These are phyloP conservation scores for Sympetrum striolatum DNA, from an alignment of 2,888 invertebrate genomes.

Conservation along the genomic window DNA sequence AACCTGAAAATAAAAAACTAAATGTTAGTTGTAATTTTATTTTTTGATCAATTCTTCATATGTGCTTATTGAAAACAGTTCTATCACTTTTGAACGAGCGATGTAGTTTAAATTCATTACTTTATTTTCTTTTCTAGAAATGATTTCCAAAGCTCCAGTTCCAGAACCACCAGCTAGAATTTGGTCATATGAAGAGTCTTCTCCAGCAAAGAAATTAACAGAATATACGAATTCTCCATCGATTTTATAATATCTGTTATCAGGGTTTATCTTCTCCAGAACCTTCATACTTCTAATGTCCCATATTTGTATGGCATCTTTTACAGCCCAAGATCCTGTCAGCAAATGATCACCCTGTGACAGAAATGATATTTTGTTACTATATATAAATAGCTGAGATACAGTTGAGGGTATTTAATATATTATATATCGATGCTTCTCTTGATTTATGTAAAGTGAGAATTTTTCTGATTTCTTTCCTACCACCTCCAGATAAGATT, in stretches of 20 bases:
- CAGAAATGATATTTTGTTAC: too few relatives aligned
- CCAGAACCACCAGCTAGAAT: constrained; percentile 57
- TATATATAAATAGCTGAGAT: too few relatives aligned
- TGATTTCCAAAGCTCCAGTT: constrained; percentile 56
- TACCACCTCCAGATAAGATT: too few relatives aligned
- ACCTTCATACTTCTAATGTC: constrained; percentile 63
- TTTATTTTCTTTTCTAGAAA: constrained; percentile 55
- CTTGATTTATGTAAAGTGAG: too few relatives aligned
- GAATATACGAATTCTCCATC: constrained; percentile 68
- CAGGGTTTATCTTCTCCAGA: constrained; percentile 60
- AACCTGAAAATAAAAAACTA: constrained; percentile 50
- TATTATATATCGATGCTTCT: too few relatives aligned
- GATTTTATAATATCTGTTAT: constrained; percentile 63
- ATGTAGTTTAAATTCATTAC: constrained; percentile 47
- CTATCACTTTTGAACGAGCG: not conserved
- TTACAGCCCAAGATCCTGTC: constrained; percentile 66
- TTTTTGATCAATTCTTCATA: not conserved
- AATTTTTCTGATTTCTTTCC: too few relatives aligned
- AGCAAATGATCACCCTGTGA: constrained; percentile 62
- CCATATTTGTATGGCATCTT: constrained; percentile 65
- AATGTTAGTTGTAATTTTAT: not conserved
- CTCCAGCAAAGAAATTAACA: constrained; percentile 61
- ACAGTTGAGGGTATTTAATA: too few relatives aligned
- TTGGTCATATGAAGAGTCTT: constrained; percentile 54
- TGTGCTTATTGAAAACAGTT: not conserved